Evolutionary conservation across 2,113 vertebrate genomes (phyloP), one percentile per base, ranked within the genome.

Genomic region (Chaenocephalus aceratus): DNA sequence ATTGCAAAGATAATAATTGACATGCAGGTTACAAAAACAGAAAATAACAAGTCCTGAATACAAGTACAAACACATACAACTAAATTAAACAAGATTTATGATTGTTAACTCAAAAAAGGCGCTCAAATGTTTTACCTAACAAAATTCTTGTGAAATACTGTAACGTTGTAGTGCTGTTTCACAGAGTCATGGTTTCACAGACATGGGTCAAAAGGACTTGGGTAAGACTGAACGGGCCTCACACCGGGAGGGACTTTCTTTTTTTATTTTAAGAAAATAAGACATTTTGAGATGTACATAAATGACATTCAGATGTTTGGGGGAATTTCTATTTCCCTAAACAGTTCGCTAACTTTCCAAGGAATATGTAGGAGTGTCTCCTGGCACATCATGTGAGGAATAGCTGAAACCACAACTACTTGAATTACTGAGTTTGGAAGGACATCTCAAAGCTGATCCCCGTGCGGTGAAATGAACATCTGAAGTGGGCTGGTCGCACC

Each of bases 311-410:
- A 66, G 54, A 49, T 57, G 57, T 6, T 63, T 65, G 48, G 56
- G 30, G 72, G 62, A 56, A 60, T 86, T 89, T 89, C 81, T 74
- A 59, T 83, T 73, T 80, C 80, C 64, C 78, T 30, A 14, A 59
- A 79, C 65, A 71, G 75, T 44, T n/a, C 7, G 74, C 30, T 41
- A 59, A 53, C 51, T 30, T 72, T 88, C 77, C 12, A 63, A 53
- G 62, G 60, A 78, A 73, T 67, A 79, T 74, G 36, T 67, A 63
- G 76, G 82, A 45, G 80, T 68, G 84, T 79, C 58, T 63, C 13
- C 45, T 84, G 82, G 68, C 79, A 69, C 54, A 44, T 36, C 30
- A 54, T 45, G 46, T 11, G 46, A 46, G 66, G 13, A 60, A 76
- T n/a, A 54, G 65, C 21, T 63, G 10, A 56, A 79, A 77, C 23